These are phyloP conservation scores for Myotis daubentonii DNA, from an alignment of 2,797 vertebrate genomes.

Conservation along the genomic window DNA sequence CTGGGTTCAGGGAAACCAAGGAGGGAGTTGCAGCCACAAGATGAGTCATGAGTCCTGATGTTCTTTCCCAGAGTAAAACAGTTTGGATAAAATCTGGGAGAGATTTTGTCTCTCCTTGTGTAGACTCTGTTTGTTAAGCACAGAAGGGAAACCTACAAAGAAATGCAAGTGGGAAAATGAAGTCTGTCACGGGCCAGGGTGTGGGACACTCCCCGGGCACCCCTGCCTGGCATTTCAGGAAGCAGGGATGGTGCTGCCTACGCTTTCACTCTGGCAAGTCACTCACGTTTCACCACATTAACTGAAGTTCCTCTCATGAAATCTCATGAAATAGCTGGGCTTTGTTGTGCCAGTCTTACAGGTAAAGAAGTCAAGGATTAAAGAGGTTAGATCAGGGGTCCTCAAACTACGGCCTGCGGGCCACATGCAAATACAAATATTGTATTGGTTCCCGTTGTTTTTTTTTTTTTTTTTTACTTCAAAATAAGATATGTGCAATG, in stretches of 20 bases:
- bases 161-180: background rate
- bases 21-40: slow-evolving; percentile 23
- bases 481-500: no score
- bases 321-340: background rate
- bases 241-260: background rate
- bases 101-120: slow-evolving; percentile 19
- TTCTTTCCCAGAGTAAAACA: slow-evolving; percentile 59
- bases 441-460: no score
- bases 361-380: background rate
- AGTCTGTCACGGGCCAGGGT: background rate
- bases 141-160: slow-evolving; percentile 58
- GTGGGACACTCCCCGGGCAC: fast-evolving
- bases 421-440: no score
- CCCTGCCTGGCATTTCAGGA: background rate
- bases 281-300: fast-evolving
- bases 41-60: slow-evolving; percentile 40
- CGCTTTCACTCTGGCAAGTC: background rate
- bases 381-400: background rate
- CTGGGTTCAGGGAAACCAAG: slow-evolving; percentile 1
- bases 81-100: slow-evolving; percentile 44
- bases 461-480: no score
- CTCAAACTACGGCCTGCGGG: no score
- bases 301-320: background rate
- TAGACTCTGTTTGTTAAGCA: slow-evolving; percentile 55
- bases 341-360: background rate